These are phyloP conservation scores for Rhagonycha fulva DNA, from an alignment of 2,888 invertebrate species.

Conservation along the genomic window DNA sequence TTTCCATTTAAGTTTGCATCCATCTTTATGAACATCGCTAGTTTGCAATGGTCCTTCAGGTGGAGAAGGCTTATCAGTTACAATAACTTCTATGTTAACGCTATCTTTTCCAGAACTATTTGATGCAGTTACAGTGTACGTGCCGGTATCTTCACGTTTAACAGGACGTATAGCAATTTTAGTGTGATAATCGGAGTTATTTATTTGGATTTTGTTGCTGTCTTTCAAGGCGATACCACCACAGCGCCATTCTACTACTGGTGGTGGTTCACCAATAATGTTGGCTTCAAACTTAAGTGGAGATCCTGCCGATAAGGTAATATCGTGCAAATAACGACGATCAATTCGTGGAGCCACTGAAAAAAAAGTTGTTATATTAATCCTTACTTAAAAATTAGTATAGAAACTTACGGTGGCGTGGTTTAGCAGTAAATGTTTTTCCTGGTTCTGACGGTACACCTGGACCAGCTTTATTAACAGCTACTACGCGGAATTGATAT, in stretches of 20 bases:
- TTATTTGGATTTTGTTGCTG: constrained; percentile 75
- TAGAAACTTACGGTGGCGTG: constrained; percentile 69
- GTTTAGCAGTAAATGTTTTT: constrained; percentile 84
- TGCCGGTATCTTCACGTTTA: constrained; percentile 80
- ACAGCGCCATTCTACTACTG: constrained; percentile 90
- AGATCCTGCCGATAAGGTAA: constrained; percentile 90
- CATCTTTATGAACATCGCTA: constrained; percentile 89
- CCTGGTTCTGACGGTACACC: constrained; percentile 90
- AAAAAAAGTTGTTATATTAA: constrained; percentile 38
- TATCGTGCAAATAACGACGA: constrained; percentile 85
- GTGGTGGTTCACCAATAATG: constrained; percentile 94
- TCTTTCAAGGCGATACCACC: constrained; percentile 75
- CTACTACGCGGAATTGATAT: constrained; percentile 95
- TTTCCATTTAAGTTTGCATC: constrained; percentile 95
- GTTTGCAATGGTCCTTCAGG: constrained; percentile 91
- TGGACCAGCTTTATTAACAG: constrained; percentile 93
- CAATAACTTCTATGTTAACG: constrained; percentile 78
- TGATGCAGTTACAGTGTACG: constrained; percentile 83
- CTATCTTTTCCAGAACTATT: constrained; percentile 87
- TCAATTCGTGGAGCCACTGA: constrained; percentile 94
- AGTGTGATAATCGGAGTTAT: constrained; percentile 85
- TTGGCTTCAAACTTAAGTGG: constrained; percentile 92
- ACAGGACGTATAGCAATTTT: constrained; percentile 84
- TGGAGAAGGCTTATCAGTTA: constrained; percentile 84
- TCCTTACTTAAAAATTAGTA: background rate